Evolutionary conservation across 2,797 vertebrate genomes (phyloP).

Genomic region (Gobio occitaniae): DNA sequence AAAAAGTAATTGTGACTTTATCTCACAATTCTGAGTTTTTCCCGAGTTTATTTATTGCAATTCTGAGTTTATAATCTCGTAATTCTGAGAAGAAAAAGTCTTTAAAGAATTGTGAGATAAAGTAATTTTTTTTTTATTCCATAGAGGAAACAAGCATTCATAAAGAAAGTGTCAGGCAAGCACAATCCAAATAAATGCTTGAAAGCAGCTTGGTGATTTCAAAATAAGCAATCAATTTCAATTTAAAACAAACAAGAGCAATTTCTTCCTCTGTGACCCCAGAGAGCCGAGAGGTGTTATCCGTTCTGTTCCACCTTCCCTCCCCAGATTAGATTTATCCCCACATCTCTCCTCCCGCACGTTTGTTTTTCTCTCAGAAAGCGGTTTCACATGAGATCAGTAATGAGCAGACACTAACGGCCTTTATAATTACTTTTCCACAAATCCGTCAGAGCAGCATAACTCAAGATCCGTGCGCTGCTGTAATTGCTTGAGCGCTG

Average conservation of each 20-base stretch:
- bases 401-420: constrained; percentile 61
- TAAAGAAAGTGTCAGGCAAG: constrained; percentile 19
- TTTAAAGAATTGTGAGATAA: background rate
- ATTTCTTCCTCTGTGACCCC: constrained; percentile 46
- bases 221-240: constrained; percentile 51
- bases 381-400: constrained; percentile 67
- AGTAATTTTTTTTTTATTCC: background rate
- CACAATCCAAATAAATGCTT: constrained; percentile 32
- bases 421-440: constrained; percentile 70
- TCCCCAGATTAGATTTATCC: constrained; percentile 57
- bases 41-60: background rate
- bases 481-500: constrained; percentile 61
- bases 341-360: constrained; percentile 59
- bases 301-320: constrained; percentile 61
- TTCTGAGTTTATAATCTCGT: background rate
- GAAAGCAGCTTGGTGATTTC: constrained; percentile 26
- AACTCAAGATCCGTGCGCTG: constrained; percentile 59
- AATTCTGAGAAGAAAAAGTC: background rate
- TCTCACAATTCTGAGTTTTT: background rate
- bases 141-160: background rate
- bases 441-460: constrained; percentile 68
- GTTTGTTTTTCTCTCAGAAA: constrained; percentile 65
- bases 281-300: constrained; percentile 25
- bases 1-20: background rate
- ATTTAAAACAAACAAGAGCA: constrained; percentile 56